Conservation (phyloP, 2,797 vertebrate species). For the Coracias cyanogaster region DNA sequence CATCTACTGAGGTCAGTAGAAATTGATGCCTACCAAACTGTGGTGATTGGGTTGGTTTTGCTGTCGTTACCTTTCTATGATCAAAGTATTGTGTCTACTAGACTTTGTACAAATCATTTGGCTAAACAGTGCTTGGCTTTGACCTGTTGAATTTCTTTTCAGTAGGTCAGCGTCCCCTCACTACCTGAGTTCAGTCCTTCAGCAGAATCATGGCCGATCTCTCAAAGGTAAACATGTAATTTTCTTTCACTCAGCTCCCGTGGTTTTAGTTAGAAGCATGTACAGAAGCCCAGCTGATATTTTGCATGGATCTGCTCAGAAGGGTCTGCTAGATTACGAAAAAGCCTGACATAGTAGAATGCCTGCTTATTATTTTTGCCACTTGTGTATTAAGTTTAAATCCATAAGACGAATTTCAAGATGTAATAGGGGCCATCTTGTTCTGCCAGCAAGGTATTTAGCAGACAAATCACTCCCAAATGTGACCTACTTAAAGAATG, state of each 20-base stretch:
- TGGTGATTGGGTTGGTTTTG: neutral
- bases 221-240: constrained; percentile 89
- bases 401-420: neutral
- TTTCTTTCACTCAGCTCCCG: neutral
- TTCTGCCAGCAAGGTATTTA: neutral
- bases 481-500: neutral
- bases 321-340: neutral
- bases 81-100: neutral
- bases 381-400: neutral
- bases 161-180: constrained; percentile 94
- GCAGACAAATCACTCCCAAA: neutral
- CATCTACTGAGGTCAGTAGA: neutral
- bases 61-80: neutral
- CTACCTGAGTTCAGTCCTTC: constrained; percentile 87
- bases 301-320: neutral
- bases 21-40: neutral
- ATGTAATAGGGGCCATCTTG: neutral
- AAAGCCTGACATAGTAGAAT: neutral
- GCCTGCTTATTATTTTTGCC: neutral
- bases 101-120: neutral
- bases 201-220: constrained; percentile 87
- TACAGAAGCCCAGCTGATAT: neutral
- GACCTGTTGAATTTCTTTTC: constrained; percentile 64
- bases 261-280: neutral
- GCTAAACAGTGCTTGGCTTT: neutral